These are phyloP conservation scores for Oopsacas minuta DNA, from an alignment of 37 sponge, comb jelly and placozoan species.

Conservation along the genomic window DNA sequence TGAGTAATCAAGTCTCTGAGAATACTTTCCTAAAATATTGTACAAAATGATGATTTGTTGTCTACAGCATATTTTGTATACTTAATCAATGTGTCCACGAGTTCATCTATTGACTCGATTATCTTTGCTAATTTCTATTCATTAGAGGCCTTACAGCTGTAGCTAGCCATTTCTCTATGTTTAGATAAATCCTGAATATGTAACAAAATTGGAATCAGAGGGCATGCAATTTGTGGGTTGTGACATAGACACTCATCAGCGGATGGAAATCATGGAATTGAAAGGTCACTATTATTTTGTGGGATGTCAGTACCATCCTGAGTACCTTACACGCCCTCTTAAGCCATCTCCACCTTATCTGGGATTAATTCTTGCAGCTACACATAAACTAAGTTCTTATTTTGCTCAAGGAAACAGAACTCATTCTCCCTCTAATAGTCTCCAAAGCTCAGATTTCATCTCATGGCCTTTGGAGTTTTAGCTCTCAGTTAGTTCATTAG, in stretches of 20 bases:
- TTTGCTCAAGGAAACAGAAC: background rate
- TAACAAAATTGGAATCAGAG: constrained; percentile 37
- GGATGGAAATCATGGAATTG: constrained; percentile 89
- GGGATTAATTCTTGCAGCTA: constrained; percentile 75
- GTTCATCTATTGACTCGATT: no score
- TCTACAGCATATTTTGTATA: no score
- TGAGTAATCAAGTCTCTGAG: no score
- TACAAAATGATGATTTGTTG: no score
- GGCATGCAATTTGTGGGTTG: constrained; percentile 80
- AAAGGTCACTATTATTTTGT: constrained; percentile 82
- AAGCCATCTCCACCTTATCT: constrained; percentile 83
- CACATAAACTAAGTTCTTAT: constrained; percentile 31
- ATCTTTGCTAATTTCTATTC: no score
- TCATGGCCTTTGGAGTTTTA: background rate
- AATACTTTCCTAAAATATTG: no score
- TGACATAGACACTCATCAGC: constrained; percentile 39
- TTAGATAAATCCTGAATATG: constrained; percentile 52
- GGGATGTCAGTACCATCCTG: constrained; percentile 85
- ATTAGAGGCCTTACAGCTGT: no score
- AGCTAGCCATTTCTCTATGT: no score
- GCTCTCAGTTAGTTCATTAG: background rate
- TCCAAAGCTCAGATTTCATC: background rate
- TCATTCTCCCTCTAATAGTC: background rate
- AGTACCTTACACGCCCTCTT: constrained; percentile 82
- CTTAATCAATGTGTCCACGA: no score